Evolutionary conservation across 2,797 vertebrate species (phyloP).

Genomic region (Anguilla anguilla): DNA sequence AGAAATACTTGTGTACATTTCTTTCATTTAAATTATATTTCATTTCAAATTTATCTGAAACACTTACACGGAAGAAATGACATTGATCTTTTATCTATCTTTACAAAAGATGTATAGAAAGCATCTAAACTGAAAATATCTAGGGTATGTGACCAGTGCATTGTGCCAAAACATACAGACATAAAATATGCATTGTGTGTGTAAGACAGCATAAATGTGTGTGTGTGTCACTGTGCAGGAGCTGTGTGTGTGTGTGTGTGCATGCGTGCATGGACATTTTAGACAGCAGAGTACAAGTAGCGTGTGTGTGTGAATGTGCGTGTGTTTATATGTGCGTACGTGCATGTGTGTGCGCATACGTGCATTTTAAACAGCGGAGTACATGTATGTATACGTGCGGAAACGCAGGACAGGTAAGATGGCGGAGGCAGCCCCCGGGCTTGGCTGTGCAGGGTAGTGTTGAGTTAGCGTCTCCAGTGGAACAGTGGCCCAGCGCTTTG

Average conservation of each 20-base stretch:
- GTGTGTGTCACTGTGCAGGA: background rate
- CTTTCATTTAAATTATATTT: background rate
- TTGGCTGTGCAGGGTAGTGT: background rate
- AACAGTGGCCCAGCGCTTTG: background rate
- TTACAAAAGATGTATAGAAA: background rate
- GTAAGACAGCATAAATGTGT: background rate
- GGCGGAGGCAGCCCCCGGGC: background rate
- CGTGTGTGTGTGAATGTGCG: background rate
- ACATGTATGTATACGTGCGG: background rate
- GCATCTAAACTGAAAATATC: background rate
- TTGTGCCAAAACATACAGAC: background rate
- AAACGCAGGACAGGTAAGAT: background rate
- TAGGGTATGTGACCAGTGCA: background rate
- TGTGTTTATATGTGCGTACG: background rate
- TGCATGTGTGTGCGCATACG: background rate
- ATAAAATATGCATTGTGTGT: background rate
- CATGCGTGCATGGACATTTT: background rate
- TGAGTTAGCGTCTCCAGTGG: background rate
- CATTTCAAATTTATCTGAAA: background rate
- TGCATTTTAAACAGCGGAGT: background rate
- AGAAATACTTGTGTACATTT: background rate
- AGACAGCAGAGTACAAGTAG: background rate
- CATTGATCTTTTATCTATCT: too few relatives aligned
- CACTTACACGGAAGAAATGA: too few relatives aligned
- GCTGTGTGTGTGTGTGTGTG: background rate